phyloP scores from a whole-genome alignment of 2,797 vertebrate genomes.

The Nannoperca australis region DNA sequence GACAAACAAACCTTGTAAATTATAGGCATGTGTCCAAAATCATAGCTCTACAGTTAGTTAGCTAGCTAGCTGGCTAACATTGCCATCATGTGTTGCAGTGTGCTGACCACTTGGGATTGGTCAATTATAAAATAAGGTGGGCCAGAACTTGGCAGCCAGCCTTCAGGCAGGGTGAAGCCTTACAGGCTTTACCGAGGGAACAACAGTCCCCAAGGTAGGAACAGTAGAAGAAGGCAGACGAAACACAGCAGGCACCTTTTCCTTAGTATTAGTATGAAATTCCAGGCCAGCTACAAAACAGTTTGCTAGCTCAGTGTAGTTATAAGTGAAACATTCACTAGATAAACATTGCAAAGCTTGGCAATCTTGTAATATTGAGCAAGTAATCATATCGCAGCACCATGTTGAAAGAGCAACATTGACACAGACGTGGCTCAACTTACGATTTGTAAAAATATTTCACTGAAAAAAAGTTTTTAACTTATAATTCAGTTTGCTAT shows the following conservation, averaged over 20 bases:
- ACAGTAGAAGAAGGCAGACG: not conserved
- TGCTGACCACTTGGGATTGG: constrained; percentile 4
- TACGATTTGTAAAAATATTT: not conserved
- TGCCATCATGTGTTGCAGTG: not conserved
- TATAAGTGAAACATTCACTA: not conserved
- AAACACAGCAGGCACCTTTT: not conserved
- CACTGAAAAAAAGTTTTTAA: not conserved
- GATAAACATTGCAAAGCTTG: not conserved
- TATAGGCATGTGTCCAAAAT: not conserved
- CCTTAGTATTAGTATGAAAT: not conserved
- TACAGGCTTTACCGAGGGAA: constrained; percentile 19
- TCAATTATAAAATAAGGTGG: constrained; percentile 9
- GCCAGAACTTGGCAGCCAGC: constrained; percentile 15
- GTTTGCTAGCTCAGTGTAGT: not conserved
- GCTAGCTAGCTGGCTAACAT: not conserved
- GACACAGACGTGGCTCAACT: not conserved
- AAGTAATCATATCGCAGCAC: not conserved
- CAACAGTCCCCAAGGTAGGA: not conserved
- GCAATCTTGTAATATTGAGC: not conserved
- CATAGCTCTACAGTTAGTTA: not conserved
- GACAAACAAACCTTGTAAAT: constrained; percentile 6
- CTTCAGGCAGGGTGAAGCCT: constrained; percentile 5
- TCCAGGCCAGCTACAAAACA: not conserved
- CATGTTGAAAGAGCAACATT: not conserved
- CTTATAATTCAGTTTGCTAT: not conserved